A percentile compares a stretch with the other conserved stretches of the same genome.
These are phyloP conservation scores for Atherinomorus stipes DNA, from an alignment of 2,113 vertebrate genomes.

Conservation along the genomic window DNA sequence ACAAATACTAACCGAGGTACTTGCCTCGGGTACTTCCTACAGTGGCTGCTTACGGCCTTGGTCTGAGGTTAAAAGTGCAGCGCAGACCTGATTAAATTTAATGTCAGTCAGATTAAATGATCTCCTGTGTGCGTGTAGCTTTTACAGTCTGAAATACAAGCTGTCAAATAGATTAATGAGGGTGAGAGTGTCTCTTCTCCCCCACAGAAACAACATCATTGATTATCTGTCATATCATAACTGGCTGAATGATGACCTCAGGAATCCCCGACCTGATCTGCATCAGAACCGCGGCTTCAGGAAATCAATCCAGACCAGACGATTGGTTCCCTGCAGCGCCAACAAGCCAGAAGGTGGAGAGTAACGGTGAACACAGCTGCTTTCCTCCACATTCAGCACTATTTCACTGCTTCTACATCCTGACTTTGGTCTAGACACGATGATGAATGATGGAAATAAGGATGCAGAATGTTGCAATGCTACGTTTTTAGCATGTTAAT, in stretches of 20 bases:
- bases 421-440: too few relatives aligned
- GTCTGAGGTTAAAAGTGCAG: slow-evolving; percentile 32
- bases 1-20: too few relatives aligned
- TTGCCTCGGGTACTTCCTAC: too few relatives aligned
- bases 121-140: background rate
- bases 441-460: too few relatives aligned
- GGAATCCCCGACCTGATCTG: background rate
- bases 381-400: too few relatives aligned
- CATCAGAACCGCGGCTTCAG: background rate
- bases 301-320: background rate
- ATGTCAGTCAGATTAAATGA: slow-evolving; percentile 8
- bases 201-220: slow-evolving; percentile 22
- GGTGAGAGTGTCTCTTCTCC: slow-evolving; percentile 1
- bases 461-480: too few relatives aligned
- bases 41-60: too few relatives aligned
- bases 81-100: slow-evolving; percentile 8
- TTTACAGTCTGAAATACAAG: slow-evolving; percentile 34
- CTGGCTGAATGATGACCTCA: slow-evolving; percentile 9
- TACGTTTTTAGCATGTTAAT: too few relatives aligned
- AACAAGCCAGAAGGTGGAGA: too few relatives aligned
- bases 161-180: slow-evolving; percentile 36
- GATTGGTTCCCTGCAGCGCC: too few relatives aligned
- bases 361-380: too few relatives aligned
- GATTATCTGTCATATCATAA: slow-evolving; percentile 47
- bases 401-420: too few relatives aligned